Evolutionary conservation across 2,888 invertebrate species (phyloP).

Genomic region (Trisateles emortualis): DNA sequence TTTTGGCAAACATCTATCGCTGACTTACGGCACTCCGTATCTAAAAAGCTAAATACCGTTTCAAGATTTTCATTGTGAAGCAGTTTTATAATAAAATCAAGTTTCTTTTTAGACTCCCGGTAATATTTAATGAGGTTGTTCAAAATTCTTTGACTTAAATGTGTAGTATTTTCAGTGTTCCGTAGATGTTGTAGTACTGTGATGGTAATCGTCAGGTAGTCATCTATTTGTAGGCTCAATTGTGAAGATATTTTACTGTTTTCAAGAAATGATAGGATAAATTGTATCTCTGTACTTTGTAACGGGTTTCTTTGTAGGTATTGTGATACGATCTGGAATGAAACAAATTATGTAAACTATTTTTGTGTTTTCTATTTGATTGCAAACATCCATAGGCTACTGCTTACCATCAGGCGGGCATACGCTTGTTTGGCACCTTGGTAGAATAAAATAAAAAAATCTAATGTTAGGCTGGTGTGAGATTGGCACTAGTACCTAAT

Average conservation of each 20-base stretch:
- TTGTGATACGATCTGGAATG: conserved; percentile 72
- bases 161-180: conserved; percentile 41
- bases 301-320: conserved; percentile 66
- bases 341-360: neutral
- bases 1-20: conserved; percentile 66
- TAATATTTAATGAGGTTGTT: conserved; percentile 67
- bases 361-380: too few species aligned
- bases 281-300: conserved; percentile 58
- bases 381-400: too few species aligned
- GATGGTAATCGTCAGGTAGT: conserved; percentile 64
- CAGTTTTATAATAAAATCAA: conserved; percentile 73
- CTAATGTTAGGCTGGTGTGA: too few species aligned
- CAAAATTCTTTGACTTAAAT: conserved; percentile 58
- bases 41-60: conserved; percentile 69
- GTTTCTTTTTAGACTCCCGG: conserved; percentile 74
- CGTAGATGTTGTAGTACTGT: conserved; percentile 66
- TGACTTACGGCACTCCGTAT: conserved; percentile 58
- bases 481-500: too few species aligned
- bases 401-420: too few species aligned
- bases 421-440: too few species aligned
- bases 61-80: conserved; percentile 71
- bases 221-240: conserved; percentile 62
- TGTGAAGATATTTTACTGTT: conserved; percentile 68
- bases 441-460: too few species aligned
- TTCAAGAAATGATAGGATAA: conserved; percentile 68